Evolutionary conservation across 1,140 invertebrate species (phyloP), one percentile per base, ranked within the genome.

Genomic region (Diprion similis): DNA sequence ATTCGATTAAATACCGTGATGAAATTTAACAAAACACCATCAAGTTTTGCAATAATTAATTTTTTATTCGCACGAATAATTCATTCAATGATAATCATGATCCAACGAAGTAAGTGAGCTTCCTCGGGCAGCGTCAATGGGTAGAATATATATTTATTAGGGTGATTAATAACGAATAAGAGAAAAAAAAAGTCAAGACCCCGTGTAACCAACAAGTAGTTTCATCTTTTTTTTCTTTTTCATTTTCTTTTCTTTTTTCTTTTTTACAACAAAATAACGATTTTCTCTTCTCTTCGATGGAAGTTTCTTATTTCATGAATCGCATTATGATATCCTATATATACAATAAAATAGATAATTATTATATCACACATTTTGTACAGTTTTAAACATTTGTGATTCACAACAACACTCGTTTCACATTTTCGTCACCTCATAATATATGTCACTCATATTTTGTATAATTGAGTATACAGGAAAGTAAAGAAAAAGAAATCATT

Each of bases 251-350:
- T 11, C 77, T 82, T 74, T 72, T 73, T 74, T 69, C 74, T 80
- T 84, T 84, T 81, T 78, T 85, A 85, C 82, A 84, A 81, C 78
- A 86, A 85, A 84, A 85, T 85, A 85, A 81, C 82, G 76, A 75
- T 78, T 70, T 75, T 75, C 76, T 59, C 66, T 78, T 77, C 74
- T 64, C 72, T 71, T 73, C 74, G 74, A 78, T 80, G 8, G 51
- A 59, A 59, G 51, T 59, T 59, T 59, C 68, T 46, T 66, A 65
- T 75, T 37, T 66, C 75, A 73, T 68, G 65, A 74, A 79, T 80
- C 74, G 47, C 75, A 73, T 79, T 66, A 59, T 65, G 68, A 75
- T 75, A 76, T 71, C 46, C 66, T 73, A 75, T 77, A 81, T 84
- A 51, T 81, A 82, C 78, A 81, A 74, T 79, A 81, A 73, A 80